Percentiles rank a stretch among this genome's conserved stretches.
phyloP scores from a whole-genome alignment of 2,888 invertebrate species.

The Drosophila stalkeri region DNA sequence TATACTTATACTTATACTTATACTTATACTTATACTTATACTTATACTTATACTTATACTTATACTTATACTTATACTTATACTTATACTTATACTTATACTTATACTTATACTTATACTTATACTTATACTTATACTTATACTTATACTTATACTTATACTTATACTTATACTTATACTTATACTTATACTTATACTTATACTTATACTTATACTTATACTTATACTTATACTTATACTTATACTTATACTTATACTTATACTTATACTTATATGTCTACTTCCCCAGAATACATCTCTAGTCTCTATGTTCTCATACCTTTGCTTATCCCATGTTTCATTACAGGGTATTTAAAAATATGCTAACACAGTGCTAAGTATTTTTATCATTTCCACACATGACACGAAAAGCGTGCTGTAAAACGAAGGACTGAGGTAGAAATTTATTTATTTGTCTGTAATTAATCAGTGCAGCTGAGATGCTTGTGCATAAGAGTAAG shows the following conservation, averaged over 20 bases:
- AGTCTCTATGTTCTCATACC: not conserved
- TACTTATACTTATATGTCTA: not conserved
- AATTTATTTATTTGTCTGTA: conserved; percentile 68
- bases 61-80: conserved; percentile 2
- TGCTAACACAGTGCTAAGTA: conserved; percentile 56
- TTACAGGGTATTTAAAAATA: conserved; percentile 21
- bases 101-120: conserved; percentile 7
- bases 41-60: not conserved
- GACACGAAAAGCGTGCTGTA: conserved; percentile 33
- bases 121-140: conserved; percentile 5
- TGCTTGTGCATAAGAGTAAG: not conserved
- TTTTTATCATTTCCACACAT: conserved; percentile 66
- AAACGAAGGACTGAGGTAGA: conserved; percentile 8
- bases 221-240: conserved; percentile 1
- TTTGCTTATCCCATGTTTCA: not conserved
- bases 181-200: conserved; percentile 6
- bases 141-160: conserved; percentile 1
- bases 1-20: conserved; percentile 4
- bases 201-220: conserved; percentile 7
- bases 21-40: not conserved
- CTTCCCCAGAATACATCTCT: not conserved
- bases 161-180: conserved; percentile 7
- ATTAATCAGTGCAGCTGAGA: conserved; percentile 65
- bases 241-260: no score
- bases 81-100: conserved; percentile 2